phyloP scores from a whole-genome alignment of 2,797 vertebrate species.

The Sebastiscus tertius region DNA sequence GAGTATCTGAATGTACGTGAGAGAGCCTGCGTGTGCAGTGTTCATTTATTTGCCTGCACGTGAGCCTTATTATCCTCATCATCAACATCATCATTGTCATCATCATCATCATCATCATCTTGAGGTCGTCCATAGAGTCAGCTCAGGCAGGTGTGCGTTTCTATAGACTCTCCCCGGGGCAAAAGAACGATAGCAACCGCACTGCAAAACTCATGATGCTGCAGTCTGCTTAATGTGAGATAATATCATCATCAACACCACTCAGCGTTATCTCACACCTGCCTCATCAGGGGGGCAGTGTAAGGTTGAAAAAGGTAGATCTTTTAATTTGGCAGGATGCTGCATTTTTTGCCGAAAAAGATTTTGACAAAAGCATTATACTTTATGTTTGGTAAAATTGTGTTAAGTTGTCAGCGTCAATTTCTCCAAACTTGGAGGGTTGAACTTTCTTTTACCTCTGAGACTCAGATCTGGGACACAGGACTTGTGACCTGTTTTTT shows the following conservation, averaged over 20 bases:
- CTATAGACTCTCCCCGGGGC: slow-evolving; percentile 27
- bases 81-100: slow-evolving; percentile 12
- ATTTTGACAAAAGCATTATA: background rate
- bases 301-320: background rate
- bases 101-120: slow-evolving; percentile 21
- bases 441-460: slow-evolving; percentile 18
- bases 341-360: background rate
- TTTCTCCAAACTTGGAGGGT: background rate
- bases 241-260: slow-evolving; percentile 51
- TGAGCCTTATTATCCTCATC: background rate
- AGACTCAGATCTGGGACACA: slow-evolving; percentile 52
- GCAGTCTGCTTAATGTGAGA: slow-evolving; percentile 74
- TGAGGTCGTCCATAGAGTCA: slow-evolving; percentile 18
- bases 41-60: slow-evolving; percentile 7
- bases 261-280: slow-evolving; percentile 69
- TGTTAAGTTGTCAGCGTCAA: background rate
- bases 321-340: slow-evolving; percentile 4
- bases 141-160: slow-evolving; percentile 67
- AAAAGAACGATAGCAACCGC: slow-evolving; percentile 11
- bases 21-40: background rate
- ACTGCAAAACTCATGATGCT: slow-evolving; percentile 69
- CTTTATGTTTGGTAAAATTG: background rate
- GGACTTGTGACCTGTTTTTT: slow-evolving; percentile 46
- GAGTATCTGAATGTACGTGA: background rate
- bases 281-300: slow-evolving; percentile 46